These are phyloP conservation scores for Malurus melanocephalus DNA, from an alignment of 2,113 vertebrate genomes.

Conservation along the genomic window DNA sequence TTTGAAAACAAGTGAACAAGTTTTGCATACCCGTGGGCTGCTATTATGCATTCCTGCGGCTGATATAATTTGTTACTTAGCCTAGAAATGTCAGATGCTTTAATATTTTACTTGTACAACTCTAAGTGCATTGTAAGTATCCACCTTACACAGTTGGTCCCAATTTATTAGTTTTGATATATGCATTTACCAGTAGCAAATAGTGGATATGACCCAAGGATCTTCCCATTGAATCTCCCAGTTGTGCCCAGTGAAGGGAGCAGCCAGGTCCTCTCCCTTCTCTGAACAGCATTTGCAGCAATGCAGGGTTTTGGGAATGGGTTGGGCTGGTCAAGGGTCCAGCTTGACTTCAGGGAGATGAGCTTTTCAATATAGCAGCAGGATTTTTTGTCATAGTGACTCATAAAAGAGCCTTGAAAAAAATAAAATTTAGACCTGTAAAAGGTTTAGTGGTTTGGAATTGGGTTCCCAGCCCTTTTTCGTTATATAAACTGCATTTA, in stretches of 20 bases:
- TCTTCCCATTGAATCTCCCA: neutral
- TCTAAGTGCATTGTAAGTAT: neutral
- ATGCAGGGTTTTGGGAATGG: neutral
- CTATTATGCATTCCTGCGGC: slow-evolving; percentile 6
- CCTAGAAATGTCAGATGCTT: slow-evolving; percentile 29
- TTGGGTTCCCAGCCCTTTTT: neutral
- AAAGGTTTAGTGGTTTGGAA: neutral
- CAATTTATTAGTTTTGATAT: neutral
- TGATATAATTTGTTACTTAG: slow-evolving; percentile 29
- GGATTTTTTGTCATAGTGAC: neutral
- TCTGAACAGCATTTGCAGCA: neutral
- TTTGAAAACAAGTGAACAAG: slow-evolving; percentile 14
- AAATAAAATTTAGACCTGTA: neutral
- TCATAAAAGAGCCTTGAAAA: neutral
- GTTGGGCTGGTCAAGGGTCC: neutral
- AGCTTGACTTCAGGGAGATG: neutral
- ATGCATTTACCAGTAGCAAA: neutral
- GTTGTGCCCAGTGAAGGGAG: neutral
- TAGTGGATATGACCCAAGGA: neutral
- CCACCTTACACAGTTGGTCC: neutral
- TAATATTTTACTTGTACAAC: neutral
- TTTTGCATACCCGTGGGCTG: neutral
- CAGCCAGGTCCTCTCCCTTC: neutral
- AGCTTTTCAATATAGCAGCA: neutral
- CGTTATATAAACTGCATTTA: neutral